These are phyloP conservation scores for Diplodus sargus DNA, from an alignment of 2,797 vertebrate species.

Conservation along the genomic window DNA sequence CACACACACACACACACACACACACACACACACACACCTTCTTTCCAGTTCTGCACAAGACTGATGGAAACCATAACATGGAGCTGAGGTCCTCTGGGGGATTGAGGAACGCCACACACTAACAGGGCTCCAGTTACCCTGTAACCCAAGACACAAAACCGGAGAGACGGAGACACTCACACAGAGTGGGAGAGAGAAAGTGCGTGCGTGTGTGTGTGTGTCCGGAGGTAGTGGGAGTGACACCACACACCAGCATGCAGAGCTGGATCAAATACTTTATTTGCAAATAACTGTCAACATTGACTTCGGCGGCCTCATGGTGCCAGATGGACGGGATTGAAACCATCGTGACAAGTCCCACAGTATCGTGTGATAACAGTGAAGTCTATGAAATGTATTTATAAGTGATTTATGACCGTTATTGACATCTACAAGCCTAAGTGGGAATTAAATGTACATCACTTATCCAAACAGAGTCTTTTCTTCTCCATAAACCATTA, in stretches of 20 bases:
- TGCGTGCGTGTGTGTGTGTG: constrained; percentile 26
- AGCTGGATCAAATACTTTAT: constrained; percentile 59
- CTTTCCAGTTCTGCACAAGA: constrained; percentile 67
- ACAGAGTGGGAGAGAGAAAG: constrained; percentile 47
- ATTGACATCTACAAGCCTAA: constrained; percentile 35
- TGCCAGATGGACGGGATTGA: constrained; percentile 58
- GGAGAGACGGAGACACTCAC: constrained; percentile 62
- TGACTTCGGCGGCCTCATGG: constrained; percentile 46
- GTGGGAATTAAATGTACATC: constrained; percentile 25
- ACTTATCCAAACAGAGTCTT: constrained; percentile 24
- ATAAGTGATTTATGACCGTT: constrained; percentile 42
- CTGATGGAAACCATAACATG: constrained; percentile 85
- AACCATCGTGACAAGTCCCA: constrained; percentile 42
- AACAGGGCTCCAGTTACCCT: constrained; percentile 80
- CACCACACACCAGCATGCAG: constrained; percentile 54
- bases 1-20: constrained; percentile 9
- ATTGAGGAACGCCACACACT: constrained; percentile 81
- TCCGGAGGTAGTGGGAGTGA: constrained; percentile 54
- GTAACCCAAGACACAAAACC: constrained; percentile 77
- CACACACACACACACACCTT: constrained; percentile 35
- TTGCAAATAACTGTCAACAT: constrained; percentile 72
- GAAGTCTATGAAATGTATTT: constrained; percentile 42
- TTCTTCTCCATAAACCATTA: constrained; percentile 7
- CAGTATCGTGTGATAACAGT: constrained; percentile 38
- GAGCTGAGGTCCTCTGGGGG: constrained; percentile 74